A percentile compares a stretch with the other conserved stretches of the same genome.
phyloP scores from a whole-genome alignment of 2,113 vertebrate species.

The Eptesicus fuscus region DNA sequence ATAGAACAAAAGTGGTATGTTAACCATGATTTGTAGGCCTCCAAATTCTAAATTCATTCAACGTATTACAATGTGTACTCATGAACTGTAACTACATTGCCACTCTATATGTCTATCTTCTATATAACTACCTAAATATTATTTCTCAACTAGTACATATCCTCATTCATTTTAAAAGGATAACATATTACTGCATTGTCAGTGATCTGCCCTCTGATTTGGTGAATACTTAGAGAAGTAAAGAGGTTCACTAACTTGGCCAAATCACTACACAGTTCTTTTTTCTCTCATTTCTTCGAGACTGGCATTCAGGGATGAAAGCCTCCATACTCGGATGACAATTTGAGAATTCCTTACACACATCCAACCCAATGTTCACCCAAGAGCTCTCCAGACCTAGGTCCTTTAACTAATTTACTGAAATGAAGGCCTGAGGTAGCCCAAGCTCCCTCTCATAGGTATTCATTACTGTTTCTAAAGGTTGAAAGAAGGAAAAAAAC shows the following conservation, averaged over 20 bases:
- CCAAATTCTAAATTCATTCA: not conserved
- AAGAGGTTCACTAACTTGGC: not conserved
- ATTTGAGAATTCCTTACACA: not conserved
- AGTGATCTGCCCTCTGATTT: not conserved
- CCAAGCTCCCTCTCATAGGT: not conserved
- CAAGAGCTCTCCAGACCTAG: not conserved
- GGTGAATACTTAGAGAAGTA: not conserved
- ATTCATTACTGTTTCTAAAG: conserved; percentile 31
- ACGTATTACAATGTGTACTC: not conserved
- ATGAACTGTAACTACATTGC: not conserved
- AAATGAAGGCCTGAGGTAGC: not conserved
- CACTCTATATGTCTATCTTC: not conserved
- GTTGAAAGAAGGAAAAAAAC: conserved; percentile 35
- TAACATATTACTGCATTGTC: not conserved
- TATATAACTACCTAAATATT: not conserved
- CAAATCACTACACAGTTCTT: not conserved
- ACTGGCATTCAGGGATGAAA: not conserved
- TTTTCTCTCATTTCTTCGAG: not conserved
- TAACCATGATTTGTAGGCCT: not conserved
- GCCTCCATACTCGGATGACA: not conserved
- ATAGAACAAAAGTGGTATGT: not conserved
- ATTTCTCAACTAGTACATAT: not conserved
- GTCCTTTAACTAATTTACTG: not conserved
- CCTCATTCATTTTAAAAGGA: not conserved
- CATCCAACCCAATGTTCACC: not conserved